A percentile compares a stretch with the other conserved stretches of the same genome.
These are phyloP conservation scores for Gila robusta DNA, from an alignment of 2,797 vertebrate genomes.

Conservation along the genomic window DNA sequence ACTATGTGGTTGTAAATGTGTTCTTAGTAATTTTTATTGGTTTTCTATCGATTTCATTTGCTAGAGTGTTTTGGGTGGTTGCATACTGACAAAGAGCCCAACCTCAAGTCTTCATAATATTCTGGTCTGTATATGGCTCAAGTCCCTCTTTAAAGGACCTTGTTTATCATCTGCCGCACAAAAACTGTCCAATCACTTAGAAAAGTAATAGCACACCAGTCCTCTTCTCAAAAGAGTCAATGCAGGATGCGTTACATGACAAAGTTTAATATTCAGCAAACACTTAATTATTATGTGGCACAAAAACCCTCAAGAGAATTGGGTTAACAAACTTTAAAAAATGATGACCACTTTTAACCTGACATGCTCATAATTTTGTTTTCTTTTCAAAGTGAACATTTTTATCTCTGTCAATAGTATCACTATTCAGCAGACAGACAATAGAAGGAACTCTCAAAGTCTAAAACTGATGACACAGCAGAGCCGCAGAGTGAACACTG, in stretches of 20 bases:
- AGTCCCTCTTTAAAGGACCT: neutral
- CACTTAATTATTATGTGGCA: neutral
- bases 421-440: constrained; percentile 43
- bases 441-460: constrained; percentile 50
- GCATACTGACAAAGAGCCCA: neutral
- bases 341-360: constrained; percentile 1
- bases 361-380: neutral
- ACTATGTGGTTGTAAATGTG: neutral
- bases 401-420: constrained; percentile 20
- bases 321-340: neutral
- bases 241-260: neutral
- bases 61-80: neutral
- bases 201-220: neutral
- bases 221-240: neutral
- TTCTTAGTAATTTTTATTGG: neutral
- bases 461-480: constrained; percentile 49
- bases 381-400: neutral
- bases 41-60: neutral
- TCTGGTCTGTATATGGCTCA: neutral
- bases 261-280: neutral
- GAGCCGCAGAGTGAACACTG: neutral
- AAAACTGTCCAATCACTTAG: neutral
- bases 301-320: neutral
- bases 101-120: neutral
- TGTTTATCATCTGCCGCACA: too few relatives aligned